phyloP scores from a whole-genome alignment of 2,113 vertebrate genomes.

The Callocephalon fimbriatum region DNA sequence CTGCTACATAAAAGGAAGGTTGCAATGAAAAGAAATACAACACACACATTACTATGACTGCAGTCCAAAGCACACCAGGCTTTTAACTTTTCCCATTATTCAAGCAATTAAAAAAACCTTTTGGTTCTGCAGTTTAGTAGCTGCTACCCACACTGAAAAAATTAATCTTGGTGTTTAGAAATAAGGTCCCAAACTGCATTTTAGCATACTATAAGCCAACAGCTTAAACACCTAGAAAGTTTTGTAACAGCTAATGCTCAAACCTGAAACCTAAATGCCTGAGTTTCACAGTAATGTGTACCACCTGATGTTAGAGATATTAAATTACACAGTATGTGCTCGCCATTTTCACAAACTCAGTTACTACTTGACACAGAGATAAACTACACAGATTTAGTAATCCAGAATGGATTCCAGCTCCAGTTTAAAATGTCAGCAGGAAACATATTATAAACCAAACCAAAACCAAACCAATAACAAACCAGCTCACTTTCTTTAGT shows the following conservation, averaged over 20 bases:
- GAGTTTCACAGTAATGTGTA: background rate
- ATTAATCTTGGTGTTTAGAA: background rate
- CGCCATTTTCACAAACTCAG: background rate
- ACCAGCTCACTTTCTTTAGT: fast-evolving
- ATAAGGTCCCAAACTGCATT: background rate
- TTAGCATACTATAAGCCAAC: background rate
- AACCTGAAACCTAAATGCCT: background rate
- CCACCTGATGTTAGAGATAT: background rate
- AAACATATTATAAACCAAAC: background rate
- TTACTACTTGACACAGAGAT: background rate
- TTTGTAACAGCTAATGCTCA: too few species aligned
- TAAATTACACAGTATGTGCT: fast-evolving
- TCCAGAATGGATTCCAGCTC: background rate
- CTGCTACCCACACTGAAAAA: background rate
- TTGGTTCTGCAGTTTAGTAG: background rate
- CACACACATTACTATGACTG: background rate
- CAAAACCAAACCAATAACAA: background rate
- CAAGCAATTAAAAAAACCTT: background rate
- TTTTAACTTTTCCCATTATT: background rate
- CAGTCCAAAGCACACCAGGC: background rate
- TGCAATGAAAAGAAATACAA: background rate
- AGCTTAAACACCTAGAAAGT: background rate
- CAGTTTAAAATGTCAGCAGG: background rate
- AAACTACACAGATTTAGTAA: background rate
- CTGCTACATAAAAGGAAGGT: background rate